phyloP scores from a whole-genome alignment of 2,888 invertebrate genomes.

The Tuta absoluta region DNA sequence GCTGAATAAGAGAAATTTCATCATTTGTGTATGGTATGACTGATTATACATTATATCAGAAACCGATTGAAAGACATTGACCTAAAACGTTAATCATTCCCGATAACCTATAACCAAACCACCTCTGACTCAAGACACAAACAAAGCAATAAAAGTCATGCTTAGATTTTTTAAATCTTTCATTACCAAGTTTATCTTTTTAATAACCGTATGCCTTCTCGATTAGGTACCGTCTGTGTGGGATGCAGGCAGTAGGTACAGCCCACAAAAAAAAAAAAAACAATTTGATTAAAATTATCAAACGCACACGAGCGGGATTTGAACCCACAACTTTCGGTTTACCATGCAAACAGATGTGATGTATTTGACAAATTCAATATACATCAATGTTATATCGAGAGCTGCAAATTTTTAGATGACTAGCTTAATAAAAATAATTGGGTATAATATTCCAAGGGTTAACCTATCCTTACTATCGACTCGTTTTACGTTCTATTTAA shows the following conservation, averaged over 20 bases:
- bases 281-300: too few species aligned
- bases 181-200: constrained; percentile 5
- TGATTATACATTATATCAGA: not conserved
- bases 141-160: not conserved
- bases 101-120: not conserved
- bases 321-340: too few species aligned
- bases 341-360: too few species aligned
- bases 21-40: not conserved
- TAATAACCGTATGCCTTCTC: not conserved
- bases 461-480: too few species aligned
- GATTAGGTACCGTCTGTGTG: not conserved
- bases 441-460: too few species aligned
- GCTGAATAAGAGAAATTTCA: not conserved
- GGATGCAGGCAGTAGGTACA: not conserved
- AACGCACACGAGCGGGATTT: too few species aligned
- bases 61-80: constrained; percentile 3
- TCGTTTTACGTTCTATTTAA: too few species aligned
- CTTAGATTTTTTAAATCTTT: not conserved
- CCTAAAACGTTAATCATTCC: not conserved
- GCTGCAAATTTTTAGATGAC: too few species aligned
- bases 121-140: not conserved
- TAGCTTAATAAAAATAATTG: too few species aligned
- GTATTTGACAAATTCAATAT: too few species aligned
- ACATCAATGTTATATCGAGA: too few species aligned
- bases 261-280: not conserved